Conservation (phyloP, 2,113 vertebrate genomes). For the Genyomyrus donnyi region DNA sequence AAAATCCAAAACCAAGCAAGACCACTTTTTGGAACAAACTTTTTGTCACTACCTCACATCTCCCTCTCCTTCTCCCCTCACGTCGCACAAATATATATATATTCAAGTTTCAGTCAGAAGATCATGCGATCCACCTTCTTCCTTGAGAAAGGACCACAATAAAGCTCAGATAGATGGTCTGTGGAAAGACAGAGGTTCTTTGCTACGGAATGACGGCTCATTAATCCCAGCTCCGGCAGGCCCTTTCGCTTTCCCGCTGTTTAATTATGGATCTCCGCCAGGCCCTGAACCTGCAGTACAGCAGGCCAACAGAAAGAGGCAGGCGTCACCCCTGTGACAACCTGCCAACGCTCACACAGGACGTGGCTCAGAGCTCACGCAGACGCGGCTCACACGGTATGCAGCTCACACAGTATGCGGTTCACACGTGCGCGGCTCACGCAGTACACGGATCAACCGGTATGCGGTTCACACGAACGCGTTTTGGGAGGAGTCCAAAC, state of each 20-base stretch:
- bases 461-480: background rate
- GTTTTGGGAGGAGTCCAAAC: background rate
- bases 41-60: background rate
- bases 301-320: background rate
- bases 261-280: conserved; percentile 1
- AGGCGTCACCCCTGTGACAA: background rate
- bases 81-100: background rate
- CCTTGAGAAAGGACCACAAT: background rate
- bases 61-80: background rate
- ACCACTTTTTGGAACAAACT: background rate
- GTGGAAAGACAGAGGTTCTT: background rate
- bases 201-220: background rate
- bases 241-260: background rate
- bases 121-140: background rate
- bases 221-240: background rate
- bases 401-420: too few relatives aligned
- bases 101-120: background rate
- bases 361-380: background rate
- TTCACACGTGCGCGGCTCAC: too few relatives aligned
- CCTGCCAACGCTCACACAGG: background rate
- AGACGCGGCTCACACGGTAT: background rate
- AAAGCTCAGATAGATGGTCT: background rate
- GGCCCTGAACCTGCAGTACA: background rate
- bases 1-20: background rate
- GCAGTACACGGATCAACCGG: too few relatives aligned